Evolutionary conservation across 30 jellyfish, hydroid and myxozoan species (phyloP).

Genomic region (Rhopilema esculentum): DNA sequence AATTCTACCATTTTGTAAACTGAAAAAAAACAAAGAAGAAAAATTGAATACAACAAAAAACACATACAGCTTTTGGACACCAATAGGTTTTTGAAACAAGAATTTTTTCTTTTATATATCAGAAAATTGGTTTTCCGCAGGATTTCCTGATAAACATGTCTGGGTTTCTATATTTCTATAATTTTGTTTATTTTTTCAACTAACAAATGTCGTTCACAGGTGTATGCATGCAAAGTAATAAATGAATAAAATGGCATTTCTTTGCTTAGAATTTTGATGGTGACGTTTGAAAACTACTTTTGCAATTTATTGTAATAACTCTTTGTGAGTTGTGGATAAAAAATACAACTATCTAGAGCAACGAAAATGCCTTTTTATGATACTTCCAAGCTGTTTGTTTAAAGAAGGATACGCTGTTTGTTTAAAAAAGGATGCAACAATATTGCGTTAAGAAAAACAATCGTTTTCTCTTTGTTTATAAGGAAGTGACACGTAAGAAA

Average conservation of each 20-base stretch:
- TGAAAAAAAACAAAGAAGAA: constrained; percentile 8
- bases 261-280: background rate
- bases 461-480: too few relatives aligned
- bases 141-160: constrained; percentile 1
- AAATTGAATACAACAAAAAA: background rate
- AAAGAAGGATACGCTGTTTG: background rate
- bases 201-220: background rate
- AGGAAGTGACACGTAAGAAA: too few relatives aligned
- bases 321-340: too few relatives aligned
- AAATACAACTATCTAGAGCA: too few relatives aligned
- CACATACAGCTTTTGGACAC: background rate
- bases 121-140: background rate
- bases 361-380: too few relatives aligned
- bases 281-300: background rate
- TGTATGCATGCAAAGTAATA: background rate
- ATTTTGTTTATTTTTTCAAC: background rate
- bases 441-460: background rate
- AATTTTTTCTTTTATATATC: background rate
- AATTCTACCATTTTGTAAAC: constrained; percentile 49
- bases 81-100: background rate
- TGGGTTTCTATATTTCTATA: background rate
- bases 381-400: background rate
- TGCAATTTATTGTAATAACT: background rate
- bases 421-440: background rate
- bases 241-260: background rate